phyloP scores from a whole-genome alignment of 2,888 invertebrate genomes.

The Tanytarsus gracilentus region DNA sequence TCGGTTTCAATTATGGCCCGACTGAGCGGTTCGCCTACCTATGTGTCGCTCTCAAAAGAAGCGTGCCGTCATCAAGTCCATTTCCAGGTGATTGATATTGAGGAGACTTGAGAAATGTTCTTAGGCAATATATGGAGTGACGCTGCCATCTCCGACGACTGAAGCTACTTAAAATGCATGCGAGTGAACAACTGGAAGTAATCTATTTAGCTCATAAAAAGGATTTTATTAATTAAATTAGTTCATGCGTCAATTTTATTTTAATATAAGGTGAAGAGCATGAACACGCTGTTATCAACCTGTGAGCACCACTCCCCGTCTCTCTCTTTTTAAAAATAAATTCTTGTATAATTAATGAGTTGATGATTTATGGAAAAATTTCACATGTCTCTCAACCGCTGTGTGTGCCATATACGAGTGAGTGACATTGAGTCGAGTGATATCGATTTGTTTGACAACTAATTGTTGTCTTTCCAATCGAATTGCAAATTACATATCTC shows the following conservation, averaged over 20 bases:
- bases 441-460: conserved; percentile 9
- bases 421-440: not conserved
- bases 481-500: conserved; percentile 8
- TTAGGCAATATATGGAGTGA: not conserved
- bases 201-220: conserved; percentile 3
- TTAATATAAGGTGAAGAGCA: not conserved
- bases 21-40: not conserved
- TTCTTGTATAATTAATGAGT: conserved; percentile 27
- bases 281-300: not conserved
- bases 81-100: conserved; percentile 5
- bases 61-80: conserved; percentile 13
- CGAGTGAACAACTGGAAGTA: not conserved
- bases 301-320: not conserved
- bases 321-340: not conserved
- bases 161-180: conserved; percentile 16
- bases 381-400: not conserved
- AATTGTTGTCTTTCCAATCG: conserved; percentile 18
- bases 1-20: conserved; percentile 2
- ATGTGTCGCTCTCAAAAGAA: conserved; percentile 7
- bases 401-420: not conserved
- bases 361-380: not conserved
- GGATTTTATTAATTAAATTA: conserved; percentile 20
- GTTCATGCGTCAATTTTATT: conserved; percentile 9
- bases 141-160: too few species aligned
- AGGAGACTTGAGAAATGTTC: not conserved